Conservation (phyloP, 2,113 vertebrate species). For the Megaceryle maxima region DNA sequence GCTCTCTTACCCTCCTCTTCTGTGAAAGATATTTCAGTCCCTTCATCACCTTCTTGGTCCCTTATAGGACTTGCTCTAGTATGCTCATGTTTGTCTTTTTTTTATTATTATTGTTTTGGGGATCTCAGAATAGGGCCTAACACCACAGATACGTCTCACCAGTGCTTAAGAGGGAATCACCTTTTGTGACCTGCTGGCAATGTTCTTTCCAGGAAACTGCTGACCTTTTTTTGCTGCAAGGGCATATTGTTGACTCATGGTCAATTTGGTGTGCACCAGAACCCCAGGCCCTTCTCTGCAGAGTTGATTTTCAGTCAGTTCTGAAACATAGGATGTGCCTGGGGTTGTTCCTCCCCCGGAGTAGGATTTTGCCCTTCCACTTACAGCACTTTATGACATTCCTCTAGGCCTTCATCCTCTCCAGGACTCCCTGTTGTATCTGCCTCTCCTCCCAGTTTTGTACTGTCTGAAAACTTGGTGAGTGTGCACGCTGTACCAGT, state of each 20-base stretch:
- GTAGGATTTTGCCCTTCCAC: background rate
- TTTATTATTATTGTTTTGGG: background rate
- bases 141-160: background rate
- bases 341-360: background rate
- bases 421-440: background rate
- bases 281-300: background rate
- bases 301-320: background rate
- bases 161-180: background rate
- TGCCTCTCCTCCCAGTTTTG: background rate
- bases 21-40: background rate
- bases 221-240: background rate
- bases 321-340: background rate
- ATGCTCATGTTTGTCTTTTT: background rate
- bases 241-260: background rate
- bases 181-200: fast-evolving
- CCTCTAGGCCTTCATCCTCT: background rate
- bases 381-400: background rate
- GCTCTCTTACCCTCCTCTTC: background rate
- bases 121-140: background rate
- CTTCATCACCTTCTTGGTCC: background rate
- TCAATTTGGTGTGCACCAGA: background rate
- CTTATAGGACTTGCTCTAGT: background rate
- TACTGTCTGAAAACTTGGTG: background rate
- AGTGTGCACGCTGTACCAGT: background rate
- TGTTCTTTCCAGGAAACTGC: background rate